Base-by-base conservation (phyloP, 2,113 vertebrate genomes). In the Hippocampus mohnikei region DNA sequence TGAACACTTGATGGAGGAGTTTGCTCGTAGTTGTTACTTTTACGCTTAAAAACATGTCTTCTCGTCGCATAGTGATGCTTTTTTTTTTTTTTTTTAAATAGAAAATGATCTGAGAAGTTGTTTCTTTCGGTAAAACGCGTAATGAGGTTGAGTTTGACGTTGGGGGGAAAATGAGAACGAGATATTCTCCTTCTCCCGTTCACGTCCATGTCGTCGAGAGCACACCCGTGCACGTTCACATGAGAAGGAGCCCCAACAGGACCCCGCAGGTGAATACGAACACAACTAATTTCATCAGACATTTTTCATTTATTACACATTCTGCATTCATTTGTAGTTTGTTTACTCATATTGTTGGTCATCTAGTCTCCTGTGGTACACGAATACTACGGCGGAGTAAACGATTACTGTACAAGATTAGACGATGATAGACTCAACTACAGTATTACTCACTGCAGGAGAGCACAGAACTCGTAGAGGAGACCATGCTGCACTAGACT, bases 131-230 rank as follows among this genome's bases (percentile, higher is more conserved):
- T 23, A 0, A 15, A 13, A 52, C 21, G 0, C 13, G 0, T 3
- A 50, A 0, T 70, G 11, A 58, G 65, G 42, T 48, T 59, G 33
- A 11, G 13, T 20, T 7, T 65, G 13, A 46, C 37, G 1, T 55
- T 15, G 25, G 4, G 11, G 79, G 89, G 88, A n/a, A 71, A 74
- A 98, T 98, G 96, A 96, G 93, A 92, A 94, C 92, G 70, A 92
- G 93, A 68, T 93, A 93, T 75, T 89, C 93, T 42, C 93, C 94
- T 44, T 94, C 92, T 62, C 94, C 94, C 69, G 94, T 97, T 86
- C 96, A 98, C 70, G 94, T 98, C 84, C 96, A 98, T 18, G 93
- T 98, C 84, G 92, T 94, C 88, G 95, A 95, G 85, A 94, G 91
- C 73, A 97, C 94, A 65, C 95, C 95, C 71, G 94, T 98, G 69